Percentiles rank a stretch among this genome's conserved stretches.
Conservation (phyloP, 2,797 vertebrate species). For the Notolepis coatsorum region DNA sequence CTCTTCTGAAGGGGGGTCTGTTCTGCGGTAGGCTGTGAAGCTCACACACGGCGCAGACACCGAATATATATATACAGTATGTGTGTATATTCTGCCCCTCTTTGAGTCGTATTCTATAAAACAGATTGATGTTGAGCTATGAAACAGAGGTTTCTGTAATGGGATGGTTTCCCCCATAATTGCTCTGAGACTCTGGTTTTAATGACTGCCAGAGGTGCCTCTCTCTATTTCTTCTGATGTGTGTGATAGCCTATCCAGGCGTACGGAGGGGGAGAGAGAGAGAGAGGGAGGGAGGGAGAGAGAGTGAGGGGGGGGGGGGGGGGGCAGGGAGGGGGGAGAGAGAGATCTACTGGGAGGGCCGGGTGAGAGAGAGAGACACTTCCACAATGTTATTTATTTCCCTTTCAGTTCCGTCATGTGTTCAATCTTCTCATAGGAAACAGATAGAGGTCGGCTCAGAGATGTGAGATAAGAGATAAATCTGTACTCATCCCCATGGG, state of each 20-base stretch:
- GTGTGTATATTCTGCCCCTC: constrained; percentile 26
- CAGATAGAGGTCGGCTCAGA: no score
- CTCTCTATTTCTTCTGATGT: constrained; percentile 34
- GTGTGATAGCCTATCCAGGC: constrained; percentile 21
- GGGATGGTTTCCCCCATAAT: constrained; percentile 59
- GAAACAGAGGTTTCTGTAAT: constrained; percentile 50
- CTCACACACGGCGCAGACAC: constrained; percentile 6
- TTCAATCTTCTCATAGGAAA: no score
- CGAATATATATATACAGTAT: constrained; percentile 10
- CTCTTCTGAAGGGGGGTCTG: constrained; percentile 14
- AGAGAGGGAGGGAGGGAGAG: background rate
- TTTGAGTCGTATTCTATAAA: constrained; percentile 50
- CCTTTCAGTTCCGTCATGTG: no score
- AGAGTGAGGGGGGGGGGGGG: background rate
- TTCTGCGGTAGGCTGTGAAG: constrained; percentile 20
- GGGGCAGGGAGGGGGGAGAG: background rate
- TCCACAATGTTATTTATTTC: no score
- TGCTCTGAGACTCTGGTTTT: constrained; percentile 56
- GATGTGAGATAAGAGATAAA: no score
- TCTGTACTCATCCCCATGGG: no score
- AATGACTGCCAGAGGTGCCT: constrained; percentile 37
- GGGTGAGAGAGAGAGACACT: no score
- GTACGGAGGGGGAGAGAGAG: background rate
- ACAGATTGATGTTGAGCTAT: constrained; percentile 52
- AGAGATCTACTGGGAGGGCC: no score